Evolutionary conservation across 1,140 invertebrate genomes (phyloP), one percentile per base, ranked within the genome.

Genomic region (Bicyclus anynana): DNA sequence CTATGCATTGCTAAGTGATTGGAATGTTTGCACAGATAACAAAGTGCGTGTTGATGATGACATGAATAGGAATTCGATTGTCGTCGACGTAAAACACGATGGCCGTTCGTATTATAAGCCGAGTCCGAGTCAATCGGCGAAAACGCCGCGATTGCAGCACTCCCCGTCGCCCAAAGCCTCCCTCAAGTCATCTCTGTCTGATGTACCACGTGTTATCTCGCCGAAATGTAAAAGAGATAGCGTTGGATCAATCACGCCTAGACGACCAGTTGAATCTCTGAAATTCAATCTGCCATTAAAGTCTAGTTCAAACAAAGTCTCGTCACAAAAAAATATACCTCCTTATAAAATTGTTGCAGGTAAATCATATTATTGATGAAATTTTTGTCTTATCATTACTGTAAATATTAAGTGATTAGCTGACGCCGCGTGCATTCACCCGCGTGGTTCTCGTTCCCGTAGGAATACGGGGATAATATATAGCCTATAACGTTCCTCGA

Each of bases 271-370:
- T 40, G 82, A 83, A 1, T 72, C 72, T 1, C 56, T 76, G 42
- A 68, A 76, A 13, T 81, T 80, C 23, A 69, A 61, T 54, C 44
- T 81, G 23, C 69, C 75, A 10, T 29, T 69, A 5, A 84, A 76
- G 59, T 59, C 72, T 0, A 80, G 69, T 48, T 73, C 71, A 3
- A 75, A 66, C n/a, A 82, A 77, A 53, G 67, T 55, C 7, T 59
- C 70, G 57, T 55, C n/a, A 23, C 53, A 56, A 49, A 62, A 35
- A 59, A 71, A 42, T 61, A 69, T 87, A 40, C 84, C 84, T 7
- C 64, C 78, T 50, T 70, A 84, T 58, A 87, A 84, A 67, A 80
- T 87, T 49, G 75, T 87, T 40, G 75, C 84, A 79, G 84, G 84
- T 87, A 49, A 59, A n/a, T n/a, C n/a, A n/a, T n/a, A n/a, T 17